Evolutionary conservation across 1,140 invertebrate species (phyloP).

Genomic region (Trichonephila clavipes): DNA sequence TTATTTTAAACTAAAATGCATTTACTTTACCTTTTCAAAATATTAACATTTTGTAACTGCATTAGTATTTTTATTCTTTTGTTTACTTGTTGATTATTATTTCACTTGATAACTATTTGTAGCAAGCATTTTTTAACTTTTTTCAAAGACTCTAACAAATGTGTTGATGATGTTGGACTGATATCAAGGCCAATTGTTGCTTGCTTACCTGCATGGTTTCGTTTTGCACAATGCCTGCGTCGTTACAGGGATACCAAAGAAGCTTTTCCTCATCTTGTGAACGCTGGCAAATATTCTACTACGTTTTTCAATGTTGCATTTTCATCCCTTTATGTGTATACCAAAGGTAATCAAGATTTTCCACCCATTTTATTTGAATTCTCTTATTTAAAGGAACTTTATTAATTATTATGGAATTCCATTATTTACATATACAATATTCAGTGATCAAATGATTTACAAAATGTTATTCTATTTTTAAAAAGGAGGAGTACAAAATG

Average conservation of each 20-base stretch:
- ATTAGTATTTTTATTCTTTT: too few relatives aligned
- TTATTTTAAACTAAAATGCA: too few relatives aligned
- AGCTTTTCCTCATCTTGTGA: slow-evolving; percentile 87
- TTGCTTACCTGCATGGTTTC: slow-evolving; percentile 96
- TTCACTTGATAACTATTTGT: slow-evolving; percentile 60
- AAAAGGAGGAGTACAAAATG: too few relatives aligned
- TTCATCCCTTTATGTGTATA: slow-evolving; percentile 87
- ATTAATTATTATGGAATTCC: too few relatives aligned
- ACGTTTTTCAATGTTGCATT: slow-evolving; percentile 97
- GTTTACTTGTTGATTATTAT: neutral
- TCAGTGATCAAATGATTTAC: too few relatives aligned
- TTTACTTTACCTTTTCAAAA: too few relatives aligned
- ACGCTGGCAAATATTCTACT: slow-evolving; percentile 99
- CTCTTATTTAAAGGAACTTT: neutral
- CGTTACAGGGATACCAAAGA: slow-evolving; percentile 88
- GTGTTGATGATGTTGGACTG: slow-evolving; percentile 78
- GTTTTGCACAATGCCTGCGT: slow-evolving; percentile 97
- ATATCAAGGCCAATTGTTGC: slow-evolving; percentile 83
- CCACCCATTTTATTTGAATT: slow-evolving; percentile 68
- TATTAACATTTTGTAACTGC: too few relatives aligned
- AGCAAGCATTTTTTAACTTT: slow-evolving; percentile 56
- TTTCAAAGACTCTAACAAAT: slow-evolving; percentile 79
- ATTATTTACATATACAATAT: too few relatives aligned
- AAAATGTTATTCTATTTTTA: too few relatives aligned
- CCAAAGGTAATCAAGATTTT: slow-evolving; percentile 83